These are phyloP conservation scores for Strigops habroptila DNA, from an alignment of 2,113 vertebrate species.

Conservation along the genomic window DNA sequence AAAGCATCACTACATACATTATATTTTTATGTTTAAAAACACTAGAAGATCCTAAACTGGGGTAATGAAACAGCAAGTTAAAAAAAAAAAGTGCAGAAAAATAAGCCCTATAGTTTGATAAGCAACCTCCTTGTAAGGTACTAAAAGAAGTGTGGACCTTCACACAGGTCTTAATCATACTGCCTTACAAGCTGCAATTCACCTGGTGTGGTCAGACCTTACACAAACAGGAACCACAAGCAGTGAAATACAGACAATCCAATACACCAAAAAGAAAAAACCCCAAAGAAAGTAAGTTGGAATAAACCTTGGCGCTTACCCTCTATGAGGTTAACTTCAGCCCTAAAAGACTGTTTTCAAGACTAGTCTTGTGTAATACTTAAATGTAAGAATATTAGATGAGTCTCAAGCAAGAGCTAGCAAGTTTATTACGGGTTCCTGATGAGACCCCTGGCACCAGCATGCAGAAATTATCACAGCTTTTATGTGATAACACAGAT, in stretches of 20 bases:
- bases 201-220: background rate
- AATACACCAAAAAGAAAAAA: background rate
- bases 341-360: background rate
- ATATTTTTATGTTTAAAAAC: background rate
- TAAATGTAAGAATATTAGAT: background rate
- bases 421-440: background rate
- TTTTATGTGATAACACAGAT: background rate
- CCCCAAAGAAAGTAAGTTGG: background rate
- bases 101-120: background rate
- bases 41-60: too few relatives aligned
- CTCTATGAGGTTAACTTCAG: background rate
- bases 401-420: background rate
- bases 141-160: background rate
- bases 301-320: background rate
- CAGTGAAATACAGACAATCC: background rate
- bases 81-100: background rate
- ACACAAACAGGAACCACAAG: background rate
- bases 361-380: background rate
- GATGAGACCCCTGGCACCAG: background rate
- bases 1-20: background rate
- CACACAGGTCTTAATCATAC: background rate
- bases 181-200: background rate
- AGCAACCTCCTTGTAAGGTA: background rate
- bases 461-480: background rate
- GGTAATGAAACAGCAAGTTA: background rate